These are phyloP conservation scores for Polypterus bichir DNA, from an alignment of 2,113 vertebrate genomes.

Conservation along the genomic window DNA sequence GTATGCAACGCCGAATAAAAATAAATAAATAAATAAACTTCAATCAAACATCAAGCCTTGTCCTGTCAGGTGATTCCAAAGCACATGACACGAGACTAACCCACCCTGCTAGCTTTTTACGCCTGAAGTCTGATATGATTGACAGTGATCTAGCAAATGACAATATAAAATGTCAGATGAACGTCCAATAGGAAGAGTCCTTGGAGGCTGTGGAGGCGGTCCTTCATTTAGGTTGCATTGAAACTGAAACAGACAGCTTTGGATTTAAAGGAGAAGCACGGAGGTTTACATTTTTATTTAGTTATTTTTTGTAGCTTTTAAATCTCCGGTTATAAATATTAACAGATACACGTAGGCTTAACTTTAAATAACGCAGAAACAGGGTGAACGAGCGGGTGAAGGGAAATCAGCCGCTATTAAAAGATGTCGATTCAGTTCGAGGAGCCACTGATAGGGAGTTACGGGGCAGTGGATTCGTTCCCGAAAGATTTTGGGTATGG, in stretches of 20 bases:
- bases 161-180: neutral
- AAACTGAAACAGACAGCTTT: constrained; percentile 43
- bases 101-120: constrained; percentile 33
- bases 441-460: constrained; percentile 74
- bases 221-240: constrained; percentile 19
- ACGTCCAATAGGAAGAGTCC: constrained; percentile 28
- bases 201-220: no score
- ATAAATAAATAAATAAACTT: no score
- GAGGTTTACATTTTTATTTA: constrained; percentile 8
- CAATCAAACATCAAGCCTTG: no score
- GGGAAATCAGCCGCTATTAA: constrained; percentile 36
- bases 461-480: constrained; percentile 78
- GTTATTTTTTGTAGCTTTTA: constrained; percentile 10
- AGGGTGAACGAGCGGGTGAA: constrained; percentile 24
- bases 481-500: constrained; percentile 92
- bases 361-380: constrained; percentile 19
- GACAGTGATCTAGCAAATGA: constrained; percentile 30
- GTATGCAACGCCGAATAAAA: no score
- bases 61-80: constrained; percentile 67
- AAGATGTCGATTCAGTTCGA: constrained; percentile 93
- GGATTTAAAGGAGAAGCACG: constrained; percentile 37
- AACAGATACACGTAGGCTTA: no score
- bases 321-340: no score
- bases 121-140: constrained; percentile 6
- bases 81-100: constrained; percentile 35